Evolutionary conservation across 2,888 invertebrate species (phyloP).

Genomic region (Protula sp.): DNA sequence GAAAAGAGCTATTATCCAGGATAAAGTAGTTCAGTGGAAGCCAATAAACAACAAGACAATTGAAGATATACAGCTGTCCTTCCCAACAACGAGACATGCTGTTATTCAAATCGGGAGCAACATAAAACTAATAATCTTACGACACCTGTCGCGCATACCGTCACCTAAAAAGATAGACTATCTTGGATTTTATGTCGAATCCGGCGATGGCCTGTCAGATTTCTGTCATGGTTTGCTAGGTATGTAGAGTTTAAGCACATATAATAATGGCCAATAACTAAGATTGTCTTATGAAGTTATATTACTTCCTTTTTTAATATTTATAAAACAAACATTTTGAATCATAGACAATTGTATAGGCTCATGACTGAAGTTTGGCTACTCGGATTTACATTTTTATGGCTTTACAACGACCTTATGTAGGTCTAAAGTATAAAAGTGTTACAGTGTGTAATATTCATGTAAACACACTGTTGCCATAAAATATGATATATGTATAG

Average conservation of each 20-base stretch:
- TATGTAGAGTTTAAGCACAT: neutral
- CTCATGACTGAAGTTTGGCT: too few relatives aligned
- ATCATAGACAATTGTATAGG: too few relatives aligned
- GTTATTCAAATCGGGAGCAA: neutral
- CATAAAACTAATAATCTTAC: neutral
- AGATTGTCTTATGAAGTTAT: too few relatives aligned
- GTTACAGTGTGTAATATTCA: too few relatives aligned
- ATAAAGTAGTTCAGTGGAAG: neutral
- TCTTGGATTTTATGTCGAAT: slow-evolving; percentile 20
- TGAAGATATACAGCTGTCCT: neutral
- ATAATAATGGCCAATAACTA: too few relatives aligned
- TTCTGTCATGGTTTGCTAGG: slow-evolving; percentile 18
- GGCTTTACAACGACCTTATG: too few relatives aligned
- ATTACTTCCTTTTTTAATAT: too few relatives aligned
- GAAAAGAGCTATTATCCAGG: neutral
- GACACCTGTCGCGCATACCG: slow-evolving; percentile 8
- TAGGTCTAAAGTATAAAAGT: too few relatives aligned
- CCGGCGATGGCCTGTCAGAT: slow-evolving; percentile 9
- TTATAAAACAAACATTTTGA: too few relatives aligned
- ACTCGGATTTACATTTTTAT: too few relatives aligned
- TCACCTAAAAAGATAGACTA: slow-evolving; percentile 11
- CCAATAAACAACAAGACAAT: neutral
- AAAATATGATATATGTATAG: too few relatives aligned
- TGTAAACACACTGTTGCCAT: too few relatives aligned
- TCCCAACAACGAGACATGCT: neutral